These are phyloP conservation scores for Clarias magur DNA, from an alignment of 2,113 vertebrate genomes.

Conservation along the genomic window DNA sequence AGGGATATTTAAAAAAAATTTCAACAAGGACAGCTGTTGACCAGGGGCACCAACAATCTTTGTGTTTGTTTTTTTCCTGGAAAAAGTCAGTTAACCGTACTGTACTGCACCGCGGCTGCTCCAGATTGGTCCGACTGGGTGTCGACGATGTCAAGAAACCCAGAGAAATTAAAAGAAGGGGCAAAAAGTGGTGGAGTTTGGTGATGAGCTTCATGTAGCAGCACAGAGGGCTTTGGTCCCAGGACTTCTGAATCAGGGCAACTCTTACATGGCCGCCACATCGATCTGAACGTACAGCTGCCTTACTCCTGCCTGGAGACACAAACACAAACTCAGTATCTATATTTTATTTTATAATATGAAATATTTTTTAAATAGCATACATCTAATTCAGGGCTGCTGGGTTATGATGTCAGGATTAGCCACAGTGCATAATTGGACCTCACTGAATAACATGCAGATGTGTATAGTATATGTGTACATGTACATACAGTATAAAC, in stretches of 20 bases:
- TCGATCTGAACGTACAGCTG: constrained; percentile 97
- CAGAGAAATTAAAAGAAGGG: constrained; percentile 8
- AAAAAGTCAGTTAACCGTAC: constrained; percentile 33
- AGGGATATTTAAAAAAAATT: constrained; percentile 39
- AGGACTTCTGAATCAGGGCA: constrained; percentile 53
- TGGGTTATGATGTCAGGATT: background rate
- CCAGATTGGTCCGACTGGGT: constrained; percentile 51
- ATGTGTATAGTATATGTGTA: too few relatives aligned
- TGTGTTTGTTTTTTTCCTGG: constrained; percentile 48
- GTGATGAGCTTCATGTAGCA: constrained; percentile 70
- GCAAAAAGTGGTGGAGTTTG: constrained; percentile 48
- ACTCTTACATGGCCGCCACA: constrained; percentile 83
- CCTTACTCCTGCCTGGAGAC: constrained; percentile 84
- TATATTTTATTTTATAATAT: background rate
- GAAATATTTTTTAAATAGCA: background rate
- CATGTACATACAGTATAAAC: too few relatives aligned
- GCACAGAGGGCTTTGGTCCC: constrained; percentile 82
- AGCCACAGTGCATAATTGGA: background rate
- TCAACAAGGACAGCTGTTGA: constrained; percentile 50
- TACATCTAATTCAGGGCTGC: background rate
- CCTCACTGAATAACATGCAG: background rate
- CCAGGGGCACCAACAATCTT: constrained; percentile 52
- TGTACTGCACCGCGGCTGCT: constrained; percentile 45
- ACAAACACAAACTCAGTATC: background rate
- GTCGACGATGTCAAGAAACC: constrained; percentile 27